A percentile compares a stretch with the other conserved stretches of the same genome.
Evolutionary conservation across 2,113 vertebrate species (phyloP).

Genomic region (Cyphomyrus discorhynchus): DNA sequence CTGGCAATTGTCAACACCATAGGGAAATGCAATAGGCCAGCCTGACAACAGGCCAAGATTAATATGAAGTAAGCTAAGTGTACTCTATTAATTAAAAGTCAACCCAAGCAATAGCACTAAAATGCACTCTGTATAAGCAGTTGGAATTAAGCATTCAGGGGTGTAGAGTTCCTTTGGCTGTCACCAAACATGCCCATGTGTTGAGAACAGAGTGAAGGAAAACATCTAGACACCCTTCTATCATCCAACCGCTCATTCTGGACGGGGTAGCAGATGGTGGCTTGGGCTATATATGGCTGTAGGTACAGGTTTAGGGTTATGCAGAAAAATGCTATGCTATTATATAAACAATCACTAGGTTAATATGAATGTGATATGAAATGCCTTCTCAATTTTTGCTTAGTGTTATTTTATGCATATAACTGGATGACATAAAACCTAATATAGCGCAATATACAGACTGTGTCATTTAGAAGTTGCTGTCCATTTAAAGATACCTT

Average conservation of each 20-base stretch:
- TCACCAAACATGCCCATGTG: constrained; percentile 2
- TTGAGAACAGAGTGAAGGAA: background rate
- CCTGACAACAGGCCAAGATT: background rate
- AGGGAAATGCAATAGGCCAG: background rate
- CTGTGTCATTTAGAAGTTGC: background rate
- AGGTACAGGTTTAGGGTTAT: background rate
- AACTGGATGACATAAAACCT: background rate
- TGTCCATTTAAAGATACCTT: background rate
- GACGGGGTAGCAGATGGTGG: background rate
- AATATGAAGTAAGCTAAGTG: background rate
- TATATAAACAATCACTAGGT: background rate
- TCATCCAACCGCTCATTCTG: background rate
- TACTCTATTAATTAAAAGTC: background rate
- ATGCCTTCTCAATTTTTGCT: background rate
- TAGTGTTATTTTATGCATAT: background rate
- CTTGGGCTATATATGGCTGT: background rate
- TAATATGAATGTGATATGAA: background rate
- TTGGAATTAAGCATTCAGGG: background rate
- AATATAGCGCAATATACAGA: background rate
- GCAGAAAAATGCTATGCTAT: background rate
- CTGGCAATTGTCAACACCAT: background rate
- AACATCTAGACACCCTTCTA: background rate
- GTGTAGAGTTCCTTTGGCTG: constrained; percentile 15
- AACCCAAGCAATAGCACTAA: background rate
- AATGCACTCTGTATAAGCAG: background rate